A percentile compares a stretch with the other conserved stretches of the same genome.
Evolutionary conservation across 2,113 vertebrate species (phyloP).

Genomic region (Amblyornis subalaris): DNA sequence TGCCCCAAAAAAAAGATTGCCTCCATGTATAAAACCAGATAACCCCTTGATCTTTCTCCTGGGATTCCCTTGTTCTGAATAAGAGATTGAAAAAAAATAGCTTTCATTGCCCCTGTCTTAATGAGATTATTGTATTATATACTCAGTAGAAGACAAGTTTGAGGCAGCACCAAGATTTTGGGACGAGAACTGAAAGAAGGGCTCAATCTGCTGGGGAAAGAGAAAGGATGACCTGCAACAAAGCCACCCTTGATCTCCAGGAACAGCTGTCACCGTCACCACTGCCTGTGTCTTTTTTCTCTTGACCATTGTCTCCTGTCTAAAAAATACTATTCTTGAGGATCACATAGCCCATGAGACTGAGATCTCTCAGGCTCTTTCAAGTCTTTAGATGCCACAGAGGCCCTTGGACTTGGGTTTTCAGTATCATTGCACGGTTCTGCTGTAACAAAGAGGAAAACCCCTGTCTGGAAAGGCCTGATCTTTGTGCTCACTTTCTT

Average conservation of each 20-base stretch:
- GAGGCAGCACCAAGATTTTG: background rate
- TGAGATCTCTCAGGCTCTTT: background rate
- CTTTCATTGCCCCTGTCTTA: background rate
- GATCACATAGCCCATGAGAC: background rate
- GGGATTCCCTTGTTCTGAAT: background rate
- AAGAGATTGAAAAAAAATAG: background rate
- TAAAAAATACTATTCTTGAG: background rate
- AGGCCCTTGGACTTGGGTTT: background rate
- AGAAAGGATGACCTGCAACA: background rate
- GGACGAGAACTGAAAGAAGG: background rate
- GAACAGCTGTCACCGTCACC: fast-evolving
- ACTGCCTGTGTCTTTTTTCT: background rate
- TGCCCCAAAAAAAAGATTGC: background rate
- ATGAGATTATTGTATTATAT: background rate
- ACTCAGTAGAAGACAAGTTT: background rate
- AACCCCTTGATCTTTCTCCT: background rate
- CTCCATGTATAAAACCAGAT: background rate
- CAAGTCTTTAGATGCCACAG: background rate
- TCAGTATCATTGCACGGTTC: background rate
- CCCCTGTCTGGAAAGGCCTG: background rate
- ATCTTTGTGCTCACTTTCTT: background rate
- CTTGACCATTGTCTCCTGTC: background rate
- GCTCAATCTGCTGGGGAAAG: background rate
- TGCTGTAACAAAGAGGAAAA: background rate
- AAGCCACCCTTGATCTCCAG: background rate